Percentiles rank a stretch among this genome's conserved stretches.
Evolutionary conservation across 1,140 invertebrate genomes (phyloP).

Genomic region (Vanessa atalanta): DNA sequence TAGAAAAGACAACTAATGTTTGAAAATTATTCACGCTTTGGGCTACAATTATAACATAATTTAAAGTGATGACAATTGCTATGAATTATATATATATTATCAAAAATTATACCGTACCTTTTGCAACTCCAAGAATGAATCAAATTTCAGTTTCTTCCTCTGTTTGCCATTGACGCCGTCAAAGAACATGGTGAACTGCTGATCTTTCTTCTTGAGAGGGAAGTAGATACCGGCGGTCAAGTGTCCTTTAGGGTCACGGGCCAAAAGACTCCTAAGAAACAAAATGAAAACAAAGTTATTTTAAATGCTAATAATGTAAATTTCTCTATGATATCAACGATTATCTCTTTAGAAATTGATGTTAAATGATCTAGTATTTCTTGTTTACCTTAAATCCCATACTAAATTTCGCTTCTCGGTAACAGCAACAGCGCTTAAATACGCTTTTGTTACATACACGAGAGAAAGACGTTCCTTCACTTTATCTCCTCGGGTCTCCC

Average conservation of each 20-base stretch:
- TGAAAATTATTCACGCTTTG: too few relatives aligned
- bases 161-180: slow-evolving; percentile 85
- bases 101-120: slow-evolving; percentile 78
- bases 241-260: slow-evolving; percentile 90
- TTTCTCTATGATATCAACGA: too few relatives aligned
- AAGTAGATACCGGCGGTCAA: slow-evolving; percentile 93
- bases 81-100: background rate
- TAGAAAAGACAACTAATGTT: too few relatives aligned
- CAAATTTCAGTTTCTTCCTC: slow-evolving; percentile 86
- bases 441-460: slow-evolving; percentile 90
- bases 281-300: slow-evolving; percentile 2
- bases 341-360: too few relatives aligned
- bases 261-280: slow-evolving; percentile 86
- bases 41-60: too few relatives aligned
- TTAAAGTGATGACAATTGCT: too few relatives aligned
- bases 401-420: slow-evolving; percentile 94
- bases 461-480: slow-evolving; percentile 85
- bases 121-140: slow-evolving; percentile 82
- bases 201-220: slow-evolving; percentile 83
- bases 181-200: slow-evolving; percentile 90
- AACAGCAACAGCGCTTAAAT: slow-evolving; percentile 89
- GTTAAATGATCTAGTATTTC: too few relatives aligned
- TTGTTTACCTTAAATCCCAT: slow-evolving; percentile 86
- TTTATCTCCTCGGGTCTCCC: slow-evolving; percentile 84
- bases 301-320: background rate